Base-by-base conservation (phyloP, 1,140 invertebrate species). In the Drosophila kanapiae region DNA sequence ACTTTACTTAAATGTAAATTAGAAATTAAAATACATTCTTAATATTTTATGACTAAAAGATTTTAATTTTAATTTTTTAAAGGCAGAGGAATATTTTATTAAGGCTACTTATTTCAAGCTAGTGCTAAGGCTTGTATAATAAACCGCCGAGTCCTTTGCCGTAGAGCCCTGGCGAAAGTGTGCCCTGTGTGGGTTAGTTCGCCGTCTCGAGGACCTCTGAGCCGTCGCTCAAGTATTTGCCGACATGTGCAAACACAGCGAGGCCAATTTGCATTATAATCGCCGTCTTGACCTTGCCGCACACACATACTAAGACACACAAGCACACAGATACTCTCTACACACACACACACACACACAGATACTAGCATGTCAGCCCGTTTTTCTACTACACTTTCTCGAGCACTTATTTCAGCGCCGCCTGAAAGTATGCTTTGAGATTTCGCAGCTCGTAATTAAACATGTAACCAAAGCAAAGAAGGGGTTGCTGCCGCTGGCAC, bases 221-320 rank as follows among this genome's bases (percentile, higher is more conserved):
- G 80, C 54, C 77, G 69, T 54, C 42, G 45, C 69, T 85, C 84
- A 78, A 75, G 84, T 88, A 84, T 88, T 85, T 88, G 84, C 81
- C 53, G 62, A 75, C 85, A 60, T 88, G 78, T 75, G 84, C 84
- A 80, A 83, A 87, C 80, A 78, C 80, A 69, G 80, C 68, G 51
- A 75, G 81, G 85, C 81, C 85, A 90, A 88, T 88, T 85, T 88
- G 81, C 85, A 91, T 88, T 85, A 88, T 90, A 90, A 85, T 88
- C 82, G 37, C 31, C 68, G 57, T 78, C 80, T 90, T 90, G 84
- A 88, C 84, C 84, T 88, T 88, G 80, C 65, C 45, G 33, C 70
- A 47, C 42, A 43, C 43, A 42, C 51, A 54, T 37, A 47, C 48
- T 45, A 45, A 27, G 27, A 43, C 29, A 14, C 31, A 45, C 45